Base-by-base conservation (phyloP, 2,888 invertebrate genomes). In the Pristionchus arcanus region DNA sequence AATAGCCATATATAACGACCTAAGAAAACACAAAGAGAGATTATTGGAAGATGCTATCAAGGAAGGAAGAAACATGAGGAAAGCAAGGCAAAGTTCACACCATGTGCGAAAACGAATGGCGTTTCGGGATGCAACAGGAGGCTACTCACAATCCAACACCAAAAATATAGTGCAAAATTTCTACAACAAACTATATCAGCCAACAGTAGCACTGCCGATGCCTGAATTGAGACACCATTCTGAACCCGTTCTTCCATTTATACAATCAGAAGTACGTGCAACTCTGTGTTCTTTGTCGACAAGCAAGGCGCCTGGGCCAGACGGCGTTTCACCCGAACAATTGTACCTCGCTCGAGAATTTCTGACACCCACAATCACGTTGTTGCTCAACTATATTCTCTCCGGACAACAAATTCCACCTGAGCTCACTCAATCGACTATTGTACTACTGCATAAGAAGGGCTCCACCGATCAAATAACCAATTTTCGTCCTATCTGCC, bases 391-490 rank as follows among this genome's bases (percentile, higher is more conserved):
- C 28, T 31, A 13, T 28, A 13, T 68, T 21, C 68, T 68, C 68
- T 28, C 5, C 4, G 68, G 68, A 7, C 31, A 68, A 31, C 28
- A 13, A 28, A n/a, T 31, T 28, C 68, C 68, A 31, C 13, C 68
- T 31, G 31, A n/a, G 5, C 31, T 68, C 7, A 13, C 25, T 31
- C 28, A 68, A 31, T 68, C 68, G 31, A 21, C 68, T 5, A 68
- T 68, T 68, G 68, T 68, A n/a, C n/a, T n/a, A n/a, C n/a, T n/a
- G n/a, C 68, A 68, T 25, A 68, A 68, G 31, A 68, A 68, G 31
- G 68, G 68, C 28, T 28, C 28, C 31, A 68, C 68, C 4, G 68
- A 68, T 7, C 7, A 28, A 16, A 68, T 68, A 13, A 31, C 5
- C 7, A 68, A 68, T 31, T 68, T 21, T 68, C 68, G 68, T 7